Percentiles rank a stretch among this genome's conserved stretches.
Conservation (phyloP, 2,113 vertebrate species). For the Tachysurus vachellii region DNA sequence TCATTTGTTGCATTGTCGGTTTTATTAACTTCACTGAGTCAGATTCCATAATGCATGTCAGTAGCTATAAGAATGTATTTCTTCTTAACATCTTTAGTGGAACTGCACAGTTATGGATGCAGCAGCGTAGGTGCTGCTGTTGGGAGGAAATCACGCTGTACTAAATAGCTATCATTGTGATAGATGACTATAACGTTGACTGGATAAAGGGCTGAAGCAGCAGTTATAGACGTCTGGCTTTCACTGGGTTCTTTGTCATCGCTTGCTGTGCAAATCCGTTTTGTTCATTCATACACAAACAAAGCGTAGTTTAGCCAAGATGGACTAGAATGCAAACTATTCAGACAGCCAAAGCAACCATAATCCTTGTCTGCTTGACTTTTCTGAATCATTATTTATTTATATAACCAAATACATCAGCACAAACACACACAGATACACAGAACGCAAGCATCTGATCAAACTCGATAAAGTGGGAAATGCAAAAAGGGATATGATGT, state of each 20-base stretch:
- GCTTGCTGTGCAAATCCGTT: background rate
- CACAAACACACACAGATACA: background rate
- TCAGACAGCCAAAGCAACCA: background rate
- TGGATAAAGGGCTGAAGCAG: slow-evolving; percentile 14
- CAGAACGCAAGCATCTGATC: background rate
- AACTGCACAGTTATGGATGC: background rate
- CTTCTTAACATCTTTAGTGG: too few species aligned
- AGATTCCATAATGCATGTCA: background rate
- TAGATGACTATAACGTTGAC: background rate
- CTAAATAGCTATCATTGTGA: slow-evolving; percentile 13
- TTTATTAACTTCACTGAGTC: background rate
- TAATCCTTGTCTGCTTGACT: background rate
- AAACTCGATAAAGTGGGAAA: slow-evolving; percentile 8
- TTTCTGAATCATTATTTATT: background rate
- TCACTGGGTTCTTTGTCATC: slow-evolving; percentile 4
- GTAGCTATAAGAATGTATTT: background rate
- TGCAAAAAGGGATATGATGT: background rate
- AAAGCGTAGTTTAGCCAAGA: background rate
- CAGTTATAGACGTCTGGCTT: background rate
- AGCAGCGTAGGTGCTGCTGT: background rate
- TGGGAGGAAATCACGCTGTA: background rate
- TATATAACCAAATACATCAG: background rate
- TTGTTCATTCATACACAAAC: background rate
- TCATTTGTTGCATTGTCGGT: too few species aligned
- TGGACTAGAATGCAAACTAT: slow-evolving; percentile 27